These are phyloP conservation scores for Neotoxoptera formosana DNA, from an alignment of 1,140 invertebrate species.

Conservation along the genomic window DNA sequence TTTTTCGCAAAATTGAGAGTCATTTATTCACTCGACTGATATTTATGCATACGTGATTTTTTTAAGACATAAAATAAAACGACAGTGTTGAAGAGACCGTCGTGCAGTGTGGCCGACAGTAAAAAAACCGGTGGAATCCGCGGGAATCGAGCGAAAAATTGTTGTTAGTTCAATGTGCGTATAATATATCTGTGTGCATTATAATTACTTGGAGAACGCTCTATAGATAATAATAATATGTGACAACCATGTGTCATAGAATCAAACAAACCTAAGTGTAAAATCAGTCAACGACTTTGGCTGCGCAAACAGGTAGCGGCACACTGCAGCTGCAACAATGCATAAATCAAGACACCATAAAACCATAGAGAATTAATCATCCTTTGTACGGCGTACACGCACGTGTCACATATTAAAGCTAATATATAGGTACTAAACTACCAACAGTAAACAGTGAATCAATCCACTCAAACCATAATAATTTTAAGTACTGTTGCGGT, in stretches of 20 bases:
- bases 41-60: neutral
- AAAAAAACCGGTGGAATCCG: no score
- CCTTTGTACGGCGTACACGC: neutral
- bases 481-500: no score
- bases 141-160: no score
- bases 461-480: neutral
- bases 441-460: neutral
- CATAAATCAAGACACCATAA: neutral
- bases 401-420: no score
- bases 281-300: neutral
- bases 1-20: neutral
- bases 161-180: no score
- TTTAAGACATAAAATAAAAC: neutral
- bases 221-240: no score
- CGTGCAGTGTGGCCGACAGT: neutral
- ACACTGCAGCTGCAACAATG: neutral
- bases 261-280: neutral
- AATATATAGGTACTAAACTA: neutral
- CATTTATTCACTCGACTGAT: neutral
- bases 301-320: neutral
- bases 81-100: neutral
- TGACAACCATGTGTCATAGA: neutral
- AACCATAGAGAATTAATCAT: neutral
- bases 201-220: no score
- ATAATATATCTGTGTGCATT: no score